Percentiles rank a stretch among this genome's conserved stretches.
These are phyloP conservation scores for Gadus chalcogrammus DNA, from an alignment of 2,113 vertebrate species.

Conservation along the genomic window DNA sequence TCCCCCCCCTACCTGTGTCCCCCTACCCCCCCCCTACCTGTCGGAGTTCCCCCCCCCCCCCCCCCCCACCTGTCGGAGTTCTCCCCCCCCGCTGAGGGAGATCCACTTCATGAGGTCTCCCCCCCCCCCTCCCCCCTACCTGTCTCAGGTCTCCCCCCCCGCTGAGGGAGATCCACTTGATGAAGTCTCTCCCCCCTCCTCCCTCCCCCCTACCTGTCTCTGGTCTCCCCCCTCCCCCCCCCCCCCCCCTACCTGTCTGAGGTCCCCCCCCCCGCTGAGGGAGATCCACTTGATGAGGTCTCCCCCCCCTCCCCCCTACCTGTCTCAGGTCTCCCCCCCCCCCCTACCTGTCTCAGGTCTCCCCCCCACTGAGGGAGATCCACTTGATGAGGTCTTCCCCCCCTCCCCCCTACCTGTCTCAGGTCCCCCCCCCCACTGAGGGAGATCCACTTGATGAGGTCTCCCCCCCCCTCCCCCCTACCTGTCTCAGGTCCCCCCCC, in stretches of 20 bases:
- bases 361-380: slow-evolving; percentile 81
- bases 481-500: slow-evolving; percentile 58
- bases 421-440: slow-evolving; percentile 75
- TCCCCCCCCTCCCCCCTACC: too few relatives aligned
- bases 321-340: slow-evolving; percentile 71
- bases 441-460: slow-evolving; percentile 91
- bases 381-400: slow-evolving; percentile 93
- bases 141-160: slow-evolving; percentile 59
- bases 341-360: neutral
- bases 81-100: too few relatives aligned
- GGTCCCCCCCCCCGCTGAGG: slow-evolving; percentile 74
- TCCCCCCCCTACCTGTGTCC: too few relatives aligned
- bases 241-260: neutral
- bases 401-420: neutral
- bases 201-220: neutral
- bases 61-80: too few relatives aligned
- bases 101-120: slow-evolving; percentile 94
- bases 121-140: too few relatives aligned
- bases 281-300: slow-evolving; percentile 92
- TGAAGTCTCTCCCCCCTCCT: too few relatives aligned
- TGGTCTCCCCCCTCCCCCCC: slow-evolving; percentile 70
- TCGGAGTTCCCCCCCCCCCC: too few relatives aligned
- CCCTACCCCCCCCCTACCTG: too few relatives aligned
- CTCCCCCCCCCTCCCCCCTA: too few relatives aligned
- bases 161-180: slow-evolving; percentile 86